These are phyloP conservation scores for Thymallus thymallus DNA, from an alignment of 2,113 vertebrate genomes.

Conservation along the genomic window DNA sequence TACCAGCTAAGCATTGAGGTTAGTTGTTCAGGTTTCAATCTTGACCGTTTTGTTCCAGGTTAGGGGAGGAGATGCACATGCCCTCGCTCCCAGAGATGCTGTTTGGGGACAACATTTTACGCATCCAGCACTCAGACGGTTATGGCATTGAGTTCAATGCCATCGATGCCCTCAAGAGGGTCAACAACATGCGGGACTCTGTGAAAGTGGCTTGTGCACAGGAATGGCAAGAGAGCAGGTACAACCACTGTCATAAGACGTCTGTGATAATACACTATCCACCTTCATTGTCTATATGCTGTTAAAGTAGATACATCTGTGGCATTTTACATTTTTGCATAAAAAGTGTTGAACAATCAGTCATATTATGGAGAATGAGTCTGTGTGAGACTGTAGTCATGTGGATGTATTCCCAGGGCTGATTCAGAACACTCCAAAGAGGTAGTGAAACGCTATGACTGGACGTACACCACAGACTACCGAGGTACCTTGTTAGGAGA, in stretches of 20 bases:
- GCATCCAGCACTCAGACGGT: constrained; percentile 84
- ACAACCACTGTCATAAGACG: neutral
- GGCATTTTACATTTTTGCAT: neutral
- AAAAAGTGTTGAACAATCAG: neutral
- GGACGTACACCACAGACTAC: constrained; percentile 98
- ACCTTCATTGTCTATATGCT: neutral
- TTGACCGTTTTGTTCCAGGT: constrained; percentile 59
- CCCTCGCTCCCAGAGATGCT: constrained; percentile 97
- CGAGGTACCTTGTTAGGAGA: constrained; percentile 91
- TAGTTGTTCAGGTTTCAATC: neutral
- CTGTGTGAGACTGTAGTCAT: neutral
- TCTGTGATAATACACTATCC: neutral
- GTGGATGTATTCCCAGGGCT: constrained; percentile 66
- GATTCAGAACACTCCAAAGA: constrained; percentile 93
- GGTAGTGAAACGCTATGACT: constrained; percentile 89
- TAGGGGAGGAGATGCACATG: constrained; percentile 90
- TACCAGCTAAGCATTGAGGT: neutral
- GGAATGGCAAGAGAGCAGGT: constrained; percentile 97
- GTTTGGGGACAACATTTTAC: constrained; percentile 93
- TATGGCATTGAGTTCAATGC: constrained; percentile 97
- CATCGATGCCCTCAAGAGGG: constrained; percentile 87
- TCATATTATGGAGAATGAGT: constrained; percentile 39
- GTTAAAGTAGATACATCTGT: neutral
- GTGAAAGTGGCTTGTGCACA: constrained; percentile 96
- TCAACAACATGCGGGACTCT: constrained; percentile 87